Percentiles rank a stretch among this genome's conserved stretches.
These are phyloP conservation scores for Halisarca cf. caerulea DNA, from an alignment of 37 sponge, comb jelly and placozoan species.

Conservation along the genomic window DNA sequence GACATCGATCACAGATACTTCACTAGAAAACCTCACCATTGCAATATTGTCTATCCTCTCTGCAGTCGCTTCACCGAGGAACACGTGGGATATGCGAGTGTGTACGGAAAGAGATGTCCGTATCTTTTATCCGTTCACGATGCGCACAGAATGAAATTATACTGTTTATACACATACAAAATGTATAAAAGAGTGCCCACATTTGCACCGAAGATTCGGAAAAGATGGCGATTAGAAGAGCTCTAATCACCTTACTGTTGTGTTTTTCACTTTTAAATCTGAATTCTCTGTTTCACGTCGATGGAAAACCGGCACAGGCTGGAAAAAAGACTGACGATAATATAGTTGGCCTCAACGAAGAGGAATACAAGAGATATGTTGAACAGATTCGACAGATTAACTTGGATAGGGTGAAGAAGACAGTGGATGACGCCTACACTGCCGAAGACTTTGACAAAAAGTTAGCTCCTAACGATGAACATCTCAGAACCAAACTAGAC, in stretches of 20 bases:
- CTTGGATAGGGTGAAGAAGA: constrained; percentile 19
- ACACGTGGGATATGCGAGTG: neutral
- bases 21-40: too few species aligned
- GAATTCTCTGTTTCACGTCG: neutral
- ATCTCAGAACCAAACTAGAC: constrained; percentile 61
- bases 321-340: neutral
- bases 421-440: constrained; percentile 5
- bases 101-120: neutral
- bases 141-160: too few species aligned
- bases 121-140: too few species aligned
- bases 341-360: constrained; percentile 46
- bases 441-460: constrained; percentile 5
- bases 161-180: too few species aligned
- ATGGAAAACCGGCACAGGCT: neutral
- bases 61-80: constrained; percentile 5
- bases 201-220: too few species aligned
- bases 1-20: too few species aligned
- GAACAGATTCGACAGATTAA: constrained; percentile 44
- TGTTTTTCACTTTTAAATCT: neutral
- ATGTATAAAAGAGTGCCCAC: too few species aligned
- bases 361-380: constrained; percentile 78
- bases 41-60: neutral
- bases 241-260: neutral
- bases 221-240: neutral
- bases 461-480: constrained; percentile 3